phyloP scores from a whole-genome alignment of 2,797 vertebrate genomes.

The Galagoides demidoff region DNA sequence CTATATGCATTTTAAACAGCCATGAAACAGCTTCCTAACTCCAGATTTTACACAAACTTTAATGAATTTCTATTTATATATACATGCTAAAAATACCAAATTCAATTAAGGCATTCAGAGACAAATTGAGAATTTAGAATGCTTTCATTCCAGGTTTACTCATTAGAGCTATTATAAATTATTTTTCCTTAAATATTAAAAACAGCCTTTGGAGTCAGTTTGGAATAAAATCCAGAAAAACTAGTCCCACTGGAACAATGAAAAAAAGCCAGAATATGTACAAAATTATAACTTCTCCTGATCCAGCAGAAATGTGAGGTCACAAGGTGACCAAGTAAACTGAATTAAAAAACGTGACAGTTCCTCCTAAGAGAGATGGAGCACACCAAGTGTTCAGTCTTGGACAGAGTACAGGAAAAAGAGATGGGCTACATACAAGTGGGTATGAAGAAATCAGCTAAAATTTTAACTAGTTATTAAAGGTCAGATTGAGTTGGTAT shows the following conservation, averaged over 20 bases:
- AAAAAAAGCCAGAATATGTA: not conserved
- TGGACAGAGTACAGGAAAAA: not conserved
- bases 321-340: not conserved
- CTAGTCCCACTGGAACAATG: not conserved
- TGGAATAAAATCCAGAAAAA: not conserved
- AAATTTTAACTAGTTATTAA: not conserved
- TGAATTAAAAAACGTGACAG: not conserved
- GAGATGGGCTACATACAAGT: not conserved
- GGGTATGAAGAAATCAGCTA: not conserved
- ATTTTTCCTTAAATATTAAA: not conserved
- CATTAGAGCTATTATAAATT: not conserved
- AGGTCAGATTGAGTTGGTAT: not conserved
- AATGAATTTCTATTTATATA: slow-evolving; percentile 3
- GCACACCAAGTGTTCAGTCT: not conserved
- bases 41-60: not conserved
- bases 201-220: slow-evolving; percentile 4
- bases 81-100: slow-evolving; percentile 17
- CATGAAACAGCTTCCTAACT: not conserved
- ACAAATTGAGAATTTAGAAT: not conserved
- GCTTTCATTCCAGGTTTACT: not conserved
- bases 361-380: not conserved
- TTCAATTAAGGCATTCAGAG: not conserved
- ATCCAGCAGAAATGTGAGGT: not conserved
- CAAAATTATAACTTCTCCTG: not conserved
- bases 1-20: not conserved